These are phyloP conservation scores for Crax fasciolata DNA, from an alignment of 2,797 vertebrate species.

Conservation along the genomic window DNA sequence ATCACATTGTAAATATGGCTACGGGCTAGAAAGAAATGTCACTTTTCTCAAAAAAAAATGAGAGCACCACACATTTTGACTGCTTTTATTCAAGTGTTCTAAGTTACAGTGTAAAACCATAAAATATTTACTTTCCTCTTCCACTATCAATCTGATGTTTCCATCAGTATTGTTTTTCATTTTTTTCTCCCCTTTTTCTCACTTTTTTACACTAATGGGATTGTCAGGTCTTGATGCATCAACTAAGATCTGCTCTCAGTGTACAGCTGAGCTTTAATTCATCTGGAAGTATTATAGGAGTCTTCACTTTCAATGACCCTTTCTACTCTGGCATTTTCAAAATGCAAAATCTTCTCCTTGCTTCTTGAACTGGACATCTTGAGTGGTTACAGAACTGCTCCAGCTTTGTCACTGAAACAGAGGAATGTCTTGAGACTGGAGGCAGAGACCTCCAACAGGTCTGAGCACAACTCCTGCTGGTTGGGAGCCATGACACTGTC, in stretches of 20 bases:
- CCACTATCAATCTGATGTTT: neutral
- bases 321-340: neutral
- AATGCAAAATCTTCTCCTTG: neutral
- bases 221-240: neutral
- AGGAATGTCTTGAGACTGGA: neutral
- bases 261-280: neutral
- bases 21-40: neutral
- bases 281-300: neutral
- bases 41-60: neutral
- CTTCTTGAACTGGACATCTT: neutral
- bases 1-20: neutral
- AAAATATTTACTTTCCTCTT: constrained; percentile 13
- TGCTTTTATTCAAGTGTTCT: neutral
- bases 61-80: neutral
- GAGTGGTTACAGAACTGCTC: neutral
- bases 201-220: neutral
- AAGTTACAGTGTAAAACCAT: neutral
- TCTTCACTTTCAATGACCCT: neutral
- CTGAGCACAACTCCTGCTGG: neutral
- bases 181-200: neutral
- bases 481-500: neutral
- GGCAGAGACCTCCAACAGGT: neutral
- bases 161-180: neutral
- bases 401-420: neutral
- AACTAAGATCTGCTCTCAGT: neutral